Conservation (phyloP, 2,113 vertebrate genomes). For the Bubo scandiacus region DNA sequence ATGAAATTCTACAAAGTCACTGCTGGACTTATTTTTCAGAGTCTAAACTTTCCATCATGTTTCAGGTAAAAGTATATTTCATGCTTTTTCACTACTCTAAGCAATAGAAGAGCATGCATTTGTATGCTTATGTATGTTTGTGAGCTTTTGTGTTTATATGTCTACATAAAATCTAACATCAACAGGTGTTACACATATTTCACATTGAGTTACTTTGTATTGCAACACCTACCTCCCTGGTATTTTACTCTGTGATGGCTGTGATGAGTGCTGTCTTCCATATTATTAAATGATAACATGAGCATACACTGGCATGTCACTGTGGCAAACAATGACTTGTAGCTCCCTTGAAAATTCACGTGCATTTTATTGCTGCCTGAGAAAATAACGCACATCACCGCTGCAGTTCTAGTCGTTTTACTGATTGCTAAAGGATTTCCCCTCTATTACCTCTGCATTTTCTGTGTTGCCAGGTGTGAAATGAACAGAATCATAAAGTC, state of each 20-base stretch:
- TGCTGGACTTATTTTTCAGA: not conserved
- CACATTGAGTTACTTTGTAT: not conserved
- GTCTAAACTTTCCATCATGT: not conserved
- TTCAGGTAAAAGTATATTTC: not conserved
- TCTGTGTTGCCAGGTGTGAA: conserved; percentile 65
- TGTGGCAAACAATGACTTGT: conserved; percentile 40
- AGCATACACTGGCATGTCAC: conserved; percentile 3
- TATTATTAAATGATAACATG: conserved; percentile 25
- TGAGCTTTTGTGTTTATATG: not conserved
- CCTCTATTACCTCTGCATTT: conserved; percentile 57
- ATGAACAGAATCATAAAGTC: conserved; percentile 58
- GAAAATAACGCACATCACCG: conserved; percentile 27
- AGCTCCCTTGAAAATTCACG: conserved; percentile 34
- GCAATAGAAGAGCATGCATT: not conserved
- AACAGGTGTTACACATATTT: not conserved
- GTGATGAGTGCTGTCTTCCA: not conserved
- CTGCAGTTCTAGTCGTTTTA: conserved; percentile 15
- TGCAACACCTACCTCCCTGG: not conserved
- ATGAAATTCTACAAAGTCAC: not conserved
- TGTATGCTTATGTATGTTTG: not conserved
- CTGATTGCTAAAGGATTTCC: conserved; percentile 48
- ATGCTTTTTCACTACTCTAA: not conserved
- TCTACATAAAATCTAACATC: not conserved
- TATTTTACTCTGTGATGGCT: not conserved
- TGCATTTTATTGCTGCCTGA: conserved; percentile 26